Conservation (phyloP, 2,113 vertebrate genomes). For the Poeciliopsis turrubarensis region DNA sequence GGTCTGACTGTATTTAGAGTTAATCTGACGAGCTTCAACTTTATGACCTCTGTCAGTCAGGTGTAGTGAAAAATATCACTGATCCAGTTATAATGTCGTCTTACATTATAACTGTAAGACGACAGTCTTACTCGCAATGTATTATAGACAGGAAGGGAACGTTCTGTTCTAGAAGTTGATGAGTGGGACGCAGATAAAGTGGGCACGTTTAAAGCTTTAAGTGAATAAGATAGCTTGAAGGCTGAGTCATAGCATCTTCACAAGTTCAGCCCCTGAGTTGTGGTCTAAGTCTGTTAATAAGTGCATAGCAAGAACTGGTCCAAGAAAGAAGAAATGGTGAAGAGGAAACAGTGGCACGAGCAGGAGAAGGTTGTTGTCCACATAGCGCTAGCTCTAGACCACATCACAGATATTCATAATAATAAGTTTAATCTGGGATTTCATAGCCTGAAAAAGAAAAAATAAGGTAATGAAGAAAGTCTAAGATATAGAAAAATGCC, state of each 20-base stretch:
- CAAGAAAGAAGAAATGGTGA: neutral
- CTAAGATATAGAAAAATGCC: slow-evolving; percentile 30
- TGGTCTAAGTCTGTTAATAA: neutral
- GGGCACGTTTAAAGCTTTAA: neutral
- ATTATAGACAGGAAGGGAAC: neutral
- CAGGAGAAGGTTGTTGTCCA: neutral
- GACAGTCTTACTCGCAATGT: neutral
- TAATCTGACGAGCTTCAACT: neutral
- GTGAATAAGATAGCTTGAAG: neutral
- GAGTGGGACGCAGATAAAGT: neutral
- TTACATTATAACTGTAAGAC: neutral
- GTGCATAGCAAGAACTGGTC: neutral
- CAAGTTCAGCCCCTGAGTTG: neutral
- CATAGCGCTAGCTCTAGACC: neutral
- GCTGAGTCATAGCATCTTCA: too few relatives aligned
- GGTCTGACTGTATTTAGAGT: neutral
- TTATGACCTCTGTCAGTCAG: neutral
- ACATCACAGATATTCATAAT: neutral
- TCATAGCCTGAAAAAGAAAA: neutral
- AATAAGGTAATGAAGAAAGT: slow-evolving; percentile 3
- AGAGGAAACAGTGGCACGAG: too few relatives aligned
- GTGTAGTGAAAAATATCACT: neutral
- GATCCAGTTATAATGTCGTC: too few relatives aligned
- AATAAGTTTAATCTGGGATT: neutral
- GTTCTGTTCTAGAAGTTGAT: neutral